phyloP scores from a whole-genome alignment of 2,797 vertebrate genomes.

The Pterois miles region DNA sequence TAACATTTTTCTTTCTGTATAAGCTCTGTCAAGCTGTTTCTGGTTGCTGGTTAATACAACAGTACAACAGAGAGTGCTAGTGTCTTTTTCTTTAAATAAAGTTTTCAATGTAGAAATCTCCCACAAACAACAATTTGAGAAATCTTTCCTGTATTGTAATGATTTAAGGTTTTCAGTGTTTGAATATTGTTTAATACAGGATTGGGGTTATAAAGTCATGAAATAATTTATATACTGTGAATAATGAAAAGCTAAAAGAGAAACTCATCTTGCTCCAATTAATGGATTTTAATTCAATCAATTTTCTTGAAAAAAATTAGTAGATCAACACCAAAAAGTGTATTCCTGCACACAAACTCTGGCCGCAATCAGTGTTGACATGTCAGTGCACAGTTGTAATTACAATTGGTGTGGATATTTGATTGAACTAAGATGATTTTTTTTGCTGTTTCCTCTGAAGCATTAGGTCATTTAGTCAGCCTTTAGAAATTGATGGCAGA shows the following conservation, averaged over 20 bases:
- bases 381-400: neutral
- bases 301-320: neutral
- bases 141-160: neutral
- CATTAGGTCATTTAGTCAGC: neutral
- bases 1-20: neutral
- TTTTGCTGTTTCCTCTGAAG: neutral
- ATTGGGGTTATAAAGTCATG: neutral
- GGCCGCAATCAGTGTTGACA: neutral
- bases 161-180: neutral
- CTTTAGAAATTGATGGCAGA: neutral
- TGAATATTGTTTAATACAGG: neutral
- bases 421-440: neutral
- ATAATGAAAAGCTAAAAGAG: neutral
- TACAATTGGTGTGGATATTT: neutral
- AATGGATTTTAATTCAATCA: neutral
- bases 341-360: neutral
- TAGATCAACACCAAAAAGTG: neutral
- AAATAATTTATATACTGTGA: neutral
- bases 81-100: neutral
- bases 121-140: neutral
- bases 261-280: neutral
- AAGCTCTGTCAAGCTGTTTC: neutral
- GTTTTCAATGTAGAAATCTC: neutral
- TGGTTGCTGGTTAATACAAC: neutral
- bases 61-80: neutral